phyloP scores from a whole-genome alignment of 2,113 vertebrate genomes.

The Candoia aspera region DNA sequence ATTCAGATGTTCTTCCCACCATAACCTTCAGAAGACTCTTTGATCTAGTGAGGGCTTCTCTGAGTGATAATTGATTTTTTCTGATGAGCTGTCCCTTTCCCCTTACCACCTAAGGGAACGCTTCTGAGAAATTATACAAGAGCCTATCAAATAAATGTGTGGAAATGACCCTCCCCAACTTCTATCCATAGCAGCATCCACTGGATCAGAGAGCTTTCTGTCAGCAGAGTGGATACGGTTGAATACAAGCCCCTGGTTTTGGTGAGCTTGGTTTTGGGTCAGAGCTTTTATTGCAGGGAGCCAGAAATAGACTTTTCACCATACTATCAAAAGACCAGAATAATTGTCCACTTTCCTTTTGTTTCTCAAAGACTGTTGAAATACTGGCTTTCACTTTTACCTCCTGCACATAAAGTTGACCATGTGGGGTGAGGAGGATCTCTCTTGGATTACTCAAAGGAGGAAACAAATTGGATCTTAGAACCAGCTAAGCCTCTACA shows the following conservation, averaged over 20 bases:
- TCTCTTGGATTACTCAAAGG: constrained; percentile 24
- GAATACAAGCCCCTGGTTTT: constrained; percentile 56
- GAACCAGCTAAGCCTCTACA: constrained; percentile 53
- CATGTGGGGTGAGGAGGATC: constrained; percentile 41
- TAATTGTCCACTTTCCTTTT: neutral
- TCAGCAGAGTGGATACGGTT: neutral
- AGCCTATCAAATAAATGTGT: neutral
- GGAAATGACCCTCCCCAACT: neutral
- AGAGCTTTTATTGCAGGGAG: constrained; percentile 77
- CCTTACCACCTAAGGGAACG: neutral
- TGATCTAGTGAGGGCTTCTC: neutral
- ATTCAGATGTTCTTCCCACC: neutral
- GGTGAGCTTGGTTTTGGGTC: constrained; percentile 50
- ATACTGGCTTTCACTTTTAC: constrained; percentile 64
- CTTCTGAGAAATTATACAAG: neutral
- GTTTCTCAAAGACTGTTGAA: constrained; percentile 47
- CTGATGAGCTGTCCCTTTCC: neutral
- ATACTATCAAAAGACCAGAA: constrained; percentile 55
- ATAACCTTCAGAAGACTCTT: neutral
- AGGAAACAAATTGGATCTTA: constrained; percentile 28
- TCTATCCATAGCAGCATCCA: neutral
- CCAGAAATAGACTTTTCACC: constrained; percentile 77
- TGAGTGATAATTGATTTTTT: neutral
- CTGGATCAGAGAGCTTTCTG: neutral
- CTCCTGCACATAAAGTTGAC: constrained; percentile 66